Base-by-base conservation (phyloP, 64 coral and sea anemone species). In the Pocillopora verrucosa region DNA sequence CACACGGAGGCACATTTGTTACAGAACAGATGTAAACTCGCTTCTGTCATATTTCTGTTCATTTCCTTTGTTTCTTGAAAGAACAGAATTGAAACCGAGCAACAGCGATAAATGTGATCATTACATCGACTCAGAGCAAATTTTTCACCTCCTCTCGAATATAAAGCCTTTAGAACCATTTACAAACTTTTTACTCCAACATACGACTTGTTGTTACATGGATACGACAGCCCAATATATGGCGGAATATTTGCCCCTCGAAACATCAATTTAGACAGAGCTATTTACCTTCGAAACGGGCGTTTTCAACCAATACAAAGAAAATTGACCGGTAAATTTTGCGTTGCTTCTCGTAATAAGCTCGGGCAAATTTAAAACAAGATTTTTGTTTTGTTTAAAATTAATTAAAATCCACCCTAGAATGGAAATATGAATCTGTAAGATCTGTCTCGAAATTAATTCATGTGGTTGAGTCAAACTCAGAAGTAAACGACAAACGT, bases 11-110 rank as follows among this genome's bases (percentile, higher is more conserved):
- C 69, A 22, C 65, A 72, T 70, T 85, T 85, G 82, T 26, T 16
- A 85, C 82, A 20, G n/a, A 85, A 85, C 82, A 85, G 82, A 85
- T 85, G 82, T 70, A 85, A 10, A 36, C 37, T 72, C 19, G 19
- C 12, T 36, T 5, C 37, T 41, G 82, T 41, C 82, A 72, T 70
- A 56, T 72, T 72, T 85, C n/a, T 26, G 65, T 57, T 72, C 17
- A 63, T 85, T 85, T 36, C 72, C 10, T 37, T 51, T n/a, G 34
- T 85, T 85, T 56, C 20, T 72, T 10, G 11, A 70, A 17, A n/a
- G 20, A 20, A 0, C 30, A 25, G 17, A 72, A 85, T 51, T 51
- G 7, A 68, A 62, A 85, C 13, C 56, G 63, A 85, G 82, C 63
- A 85, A 72, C 24, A 72, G 17, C 37, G 56, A 38, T 45, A 67